Evolutionary conservation across 2,113 vertebrate species (phyloP).

Genomic region (Larimichthys crocea): DNA sequence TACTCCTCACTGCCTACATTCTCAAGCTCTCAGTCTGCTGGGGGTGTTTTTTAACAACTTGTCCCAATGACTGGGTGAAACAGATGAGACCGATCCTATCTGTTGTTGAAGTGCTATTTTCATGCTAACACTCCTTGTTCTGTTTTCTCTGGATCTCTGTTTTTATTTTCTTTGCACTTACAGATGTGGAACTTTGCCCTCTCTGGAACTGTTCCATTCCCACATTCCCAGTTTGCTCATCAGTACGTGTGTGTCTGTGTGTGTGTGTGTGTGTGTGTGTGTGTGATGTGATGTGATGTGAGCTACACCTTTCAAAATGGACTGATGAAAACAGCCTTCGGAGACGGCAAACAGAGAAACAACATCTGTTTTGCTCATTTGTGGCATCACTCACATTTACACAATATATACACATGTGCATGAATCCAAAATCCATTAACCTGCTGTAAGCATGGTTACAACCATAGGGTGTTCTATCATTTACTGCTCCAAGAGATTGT

Average conservation of each 20-base stretch:
- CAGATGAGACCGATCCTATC: conserved; percentile 50
- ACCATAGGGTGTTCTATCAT: neutral
- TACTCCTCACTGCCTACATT: conserved; percentile 39
- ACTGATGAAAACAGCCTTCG: conserved; percentile 11
- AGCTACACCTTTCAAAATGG: conserved; percentile 31
- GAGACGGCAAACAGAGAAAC: conserved; percentile 6
- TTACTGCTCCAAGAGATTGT: neutral
- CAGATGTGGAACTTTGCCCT: conserved; percentile 57
- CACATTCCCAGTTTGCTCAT: conserved; percentile 52
- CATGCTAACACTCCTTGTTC: conserved; percentile 42
- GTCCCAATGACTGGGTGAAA: conserved; percentile 44
- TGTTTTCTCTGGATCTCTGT: conserved; percentile 50
- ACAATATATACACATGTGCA: neutral
- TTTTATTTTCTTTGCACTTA: conserved; percentile 65
- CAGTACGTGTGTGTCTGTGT: conserved; percentile 4
- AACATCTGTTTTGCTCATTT: neutral
- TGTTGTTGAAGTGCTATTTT: conserved; percentile 54
- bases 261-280: neutral
- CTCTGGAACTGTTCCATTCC: conserved; percentile 67
- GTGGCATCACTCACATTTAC: neutral
- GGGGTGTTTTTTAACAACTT: conserved; percentile 39
- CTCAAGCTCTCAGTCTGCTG: conserved; percentile 42
- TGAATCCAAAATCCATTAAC: neutral
- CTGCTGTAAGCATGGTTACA: neutral
- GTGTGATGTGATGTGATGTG: neutral